These are phyloP conservation scores for Montipora efflorescens DNA, from an alignment of 64 coral and sea anemone genomes.

Conservation along the genomic window DNA sequence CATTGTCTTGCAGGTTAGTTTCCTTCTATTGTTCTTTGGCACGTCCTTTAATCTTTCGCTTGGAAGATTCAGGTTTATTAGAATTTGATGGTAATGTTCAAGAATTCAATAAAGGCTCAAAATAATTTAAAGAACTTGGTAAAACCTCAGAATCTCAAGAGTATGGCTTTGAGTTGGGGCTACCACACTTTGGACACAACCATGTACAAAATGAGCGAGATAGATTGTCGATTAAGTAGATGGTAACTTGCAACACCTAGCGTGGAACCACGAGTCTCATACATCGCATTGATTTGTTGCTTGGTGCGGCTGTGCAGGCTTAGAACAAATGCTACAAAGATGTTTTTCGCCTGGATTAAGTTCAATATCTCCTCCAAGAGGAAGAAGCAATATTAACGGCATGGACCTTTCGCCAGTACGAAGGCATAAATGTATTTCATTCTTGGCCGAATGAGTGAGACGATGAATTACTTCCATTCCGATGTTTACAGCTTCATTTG, in stretches of 20 bases:
- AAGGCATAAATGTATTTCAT: slow-evolving; percentile 51
- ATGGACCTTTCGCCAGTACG: slow-evolving; percentile 42
- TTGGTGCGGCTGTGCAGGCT: neutral
- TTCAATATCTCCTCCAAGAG: slow-evolving; percentile 3
- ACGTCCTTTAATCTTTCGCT: too few species aligned
- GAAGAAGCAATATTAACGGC: slow-evolving; percentile 16
- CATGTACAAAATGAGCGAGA: slow-evolving; percentile 12
- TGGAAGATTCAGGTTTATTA: too few species aligned
- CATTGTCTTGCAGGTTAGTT: too few species aligned
- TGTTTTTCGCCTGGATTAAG: slow-evolving; percentile 3
- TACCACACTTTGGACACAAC: slow-evolving; percentile 21
- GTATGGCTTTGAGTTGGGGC: slow-evolving; percentile 11
- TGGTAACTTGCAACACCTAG: slow-evolving; percentile 36
- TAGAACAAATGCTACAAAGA: slow-evolving; percentile 8
- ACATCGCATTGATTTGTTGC: slow-evolving; percentile 27
- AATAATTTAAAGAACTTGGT: slow-evolving; percentile 34
- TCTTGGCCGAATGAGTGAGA: slow-evolving; percentile 16
- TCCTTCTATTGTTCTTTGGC: too few species aligned
- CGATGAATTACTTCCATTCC: slow-evolving; percentile 56
- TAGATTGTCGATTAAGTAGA: slow-evolving; percentile 17
- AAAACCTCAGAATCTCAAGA: slow-evolving; percentile 28
- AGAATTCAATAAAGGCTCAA: slow-evolving; percentile 21
- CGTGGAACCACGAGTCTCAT: slow-evolving; percentile 27
- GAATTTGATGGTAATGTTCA: slow-evolving; percentile 14
- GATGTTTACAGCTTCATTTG: slow-evolving; percentile 45